Evolutionary conservation across 2,797 vertebrate species (phyloP), one percentile per base, ranked within the genome.

Genomic region (Poeciliopsis infans): DNA sequence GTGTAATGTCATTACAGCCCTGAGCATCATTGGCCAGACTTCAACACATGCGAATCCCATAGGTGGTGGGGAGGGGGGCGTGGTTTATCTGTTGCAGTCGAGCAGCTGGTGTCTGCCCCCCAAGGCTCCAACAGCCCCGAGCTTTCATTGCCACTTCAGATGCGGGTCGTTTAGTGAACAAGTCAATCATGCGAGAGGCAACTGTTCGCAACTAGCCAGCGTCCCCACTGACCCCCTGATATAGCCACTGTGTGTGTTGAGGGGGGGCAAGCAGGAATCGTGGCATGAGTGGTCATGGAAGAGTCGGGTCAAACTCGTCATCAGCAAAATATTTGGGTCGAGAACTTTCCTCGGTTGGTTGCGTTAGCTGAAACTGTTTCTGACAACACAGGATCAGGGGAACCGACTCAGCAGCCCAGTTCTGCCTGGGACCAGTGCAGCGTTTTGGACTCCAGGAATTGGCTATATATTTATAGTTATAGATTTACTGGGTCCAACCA

Each of bases 101-200:
- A 92, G 89, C 93, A 94, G 92, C 91, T 94, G 93, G 88, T 93
- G 89, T 91, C 91, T 85, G 83, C 91, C 92, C 73, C 90, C 83
- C 89, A 89, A 89, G 78, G 89, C 77, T 87, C 82, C 72, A 71
- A 86, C 66, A 83, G 87, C 92, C 91, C 79, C 75, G 43, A 86
- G 93, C 87, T 83, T 90, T 80, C 72, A 45, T 84, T 85, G 88
- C 86, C 91, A 91, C 90, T 92, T 91, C 82, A 89, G 83, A 90
- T 89, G 87, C 88, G 85, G 87, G 90, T 89, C 89, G 80, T 94
- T 95, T 94, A 93, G 90, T 89, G 92, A 93, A 95, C 93, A 92
- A 94, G 91, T 95, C 94, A 95, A 94, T 95, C 94, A 94, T 90
- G 88, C 51, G 28, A 64, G 55, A 79, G 88, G 91, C 94, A 94